phyloP scores from a whole-genome alignment of 2,888 invertebrate species.

The Lepidocyrtinus sp. region DNA sequence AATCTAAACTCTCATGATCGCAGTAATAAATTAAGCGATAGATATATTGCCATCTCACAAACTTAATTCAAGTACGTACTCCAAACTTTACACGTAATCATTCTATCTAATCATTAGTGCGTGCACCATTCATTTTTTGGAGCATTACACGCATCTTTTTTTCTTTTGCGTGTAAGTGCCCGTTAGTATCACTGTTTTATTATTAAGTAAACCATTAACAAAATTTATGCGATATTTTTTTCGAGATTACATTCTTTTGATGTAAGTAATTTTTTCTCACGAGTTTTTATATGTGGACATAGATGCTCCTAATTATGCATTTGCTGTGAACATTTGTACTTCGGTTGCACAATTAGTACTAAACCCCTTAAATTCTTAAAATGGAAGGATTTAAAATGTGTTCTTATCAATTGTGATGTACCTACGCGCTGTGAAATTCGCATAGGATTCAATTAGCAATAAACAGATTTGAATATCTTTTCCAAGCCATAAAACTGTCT shows the following conservation, averaged over 20 bases:
- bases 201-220: background rate
- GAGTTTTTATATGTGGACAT: background rate
- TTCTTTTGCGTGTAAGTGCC: background rate
- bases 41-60: background rate
- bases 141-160: conserved; percentile 24
- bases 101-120: conserved; percentile 33
- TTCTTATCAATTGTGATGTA: background rate
- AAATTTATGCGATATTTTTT: background rate
- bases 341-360: conserved; percentile 9
- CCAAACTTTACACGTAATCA: conserved; percentile 32
- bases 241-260: background rate
- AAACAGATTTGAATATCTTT: background rate
- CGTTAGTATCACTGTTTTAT: background rate
- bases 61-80: background rate
- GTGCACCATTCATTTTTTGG: conserved; percentile 31
- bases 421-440: background rate
- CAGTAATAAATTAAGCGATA: conserved; percentile 5
- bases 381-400: background rate
- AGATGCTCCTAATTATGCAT: background rate
- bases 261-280: too few relatives aligned
- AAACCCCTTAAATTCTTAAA: background rate
- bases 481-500: too few relatives aligned
- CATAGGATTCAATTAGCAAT: background rate
- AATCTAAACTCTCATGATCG: conserved; percentile 10
- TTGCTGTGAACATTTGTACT: conserved; percentile 8